phyloP scores from a whole-genome alignment of 2,888 invertebrate genomes.

The Diarsia rubi region DNA sequence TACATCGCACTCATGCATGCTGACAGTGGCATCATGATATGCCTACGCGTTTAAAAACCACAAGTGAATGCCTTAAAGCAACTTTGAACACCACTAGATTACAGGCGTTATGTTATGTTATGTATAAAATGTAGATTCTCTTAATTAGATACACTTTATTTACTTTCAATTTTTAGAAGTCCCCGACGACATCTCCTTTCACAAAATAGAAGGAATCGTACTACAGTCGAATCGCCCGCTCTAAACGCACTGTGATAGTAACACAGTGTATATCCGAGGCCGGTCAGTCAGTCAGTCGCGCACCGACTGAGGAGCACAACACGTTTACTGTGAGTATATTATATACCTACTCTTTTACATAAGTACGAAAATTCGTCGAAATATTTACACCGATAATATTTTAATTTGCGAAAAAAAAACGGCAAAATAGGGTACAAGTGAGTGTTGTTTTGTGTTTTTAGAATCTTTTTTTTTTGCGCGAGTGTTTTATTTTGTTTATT shows the following conservation, averaged over 20 bases:
- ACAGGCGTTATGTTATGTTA: no score
- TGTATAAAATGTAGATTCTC: neutral
- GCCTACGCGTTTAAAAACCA: no score
- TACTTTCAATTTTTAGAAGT: neutral
- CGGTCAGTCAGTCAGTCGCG: constrained; percentile 59
- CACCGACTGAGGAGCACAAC: constrained; percentile 48
- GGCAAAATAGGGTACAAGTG: neutral
- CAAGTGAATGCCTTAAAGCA: no score
- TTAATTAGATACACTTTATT: no score
- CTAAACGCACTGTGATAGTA: constrained; percentile 48
- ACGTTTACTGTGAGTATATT: constrained; percentile 52
- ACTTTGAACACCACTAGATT: no score
- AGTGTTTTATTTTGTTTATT: neutral
- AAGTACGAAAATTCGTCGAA: constrained; percentile 23
- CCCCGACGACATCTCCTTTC: neutral
- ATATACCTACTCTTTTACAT: neutral
- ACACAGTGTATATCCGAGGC: constrained; percentile 39
- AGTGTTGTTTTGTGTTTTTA: neutral
- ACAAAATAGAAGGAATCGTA: neutral
- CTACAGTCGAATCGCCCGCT: constrained; percentile 49
- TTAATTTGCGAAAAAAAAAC: neutral
- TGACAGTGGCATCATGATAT: no score
- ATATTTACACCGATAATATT: constrained; percentile 12
- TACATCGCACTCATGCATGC: no score
- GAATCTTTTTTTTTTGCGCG: neutral